phyloP scores from a whole-genome alignment of 1,140 invertebrate species.

The Trachymyrmex cornetzi region DNA sequence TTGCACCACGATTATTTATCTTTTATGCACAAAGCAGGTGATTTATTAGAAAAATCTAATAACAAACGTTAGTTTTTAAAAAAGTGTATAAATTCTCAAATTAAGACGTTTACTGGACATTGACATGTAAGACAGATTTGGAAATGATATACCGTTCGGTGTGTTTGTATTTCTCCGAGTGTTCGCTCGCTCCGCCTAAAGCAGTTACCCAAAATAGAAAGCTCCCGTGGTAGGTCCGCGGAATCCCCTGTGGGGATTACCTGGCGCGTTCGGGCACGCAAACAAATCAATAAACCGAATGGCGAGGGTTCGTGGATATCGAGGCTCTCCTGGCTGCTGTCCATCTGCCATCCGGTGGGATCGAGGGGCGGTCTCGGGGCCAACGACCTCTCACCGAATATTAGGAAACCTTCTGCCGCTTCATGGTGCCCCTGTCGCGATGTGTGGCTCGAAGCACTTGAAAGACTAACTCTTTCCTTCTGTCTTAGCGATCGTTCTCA shows the following conservation, averaged over 20 bases:
- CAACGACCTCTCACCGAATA: constrained; percentile 74
- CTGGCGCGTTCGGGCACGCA: constrained; percentile 11
- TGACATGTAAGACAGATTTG: neutral
- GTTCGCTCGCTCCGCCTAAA: neutral
- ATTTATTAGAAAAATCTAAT: neutral
- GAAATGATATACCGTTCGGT: too few relatives aligned
- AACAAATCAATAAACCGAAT: constrained; percentile 54
- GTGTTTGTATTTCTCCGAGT: neutral
- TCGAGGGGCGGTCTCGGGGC: constrained; percentile 60
- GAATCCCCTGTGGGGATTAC: neutral
- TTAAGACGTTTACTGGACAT: neutral
- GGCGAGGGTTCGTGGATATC: neutral
- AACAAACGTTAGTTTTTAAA: neutral
- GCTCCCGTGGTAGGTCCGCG: neutral
- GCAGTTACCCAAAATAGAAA: neutral
- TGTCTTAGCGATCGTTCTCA: constrained; percentile 71
- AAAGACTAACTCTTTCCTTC: constrained; percentile 85
- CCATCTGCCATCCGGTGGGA: constrained; percentile 39
- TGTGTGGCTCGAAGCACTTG: constrained; percentile 87
- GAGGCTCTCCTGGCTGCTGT: neutral
- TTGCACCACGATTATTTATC: neutral
- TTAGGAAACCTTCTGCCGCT: constrained; percentile 81
- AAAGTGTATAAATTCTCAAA: constrained; percentile 6
- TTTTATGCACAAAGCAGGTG: neutral
- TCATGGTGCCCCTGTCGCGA: constrained; percentile 82